These are phyloP conservation scores for Meloidogyne hapla DNA, from an alignment of 1,140 invertebrate species.

Conservation along the genomic window DNA sequence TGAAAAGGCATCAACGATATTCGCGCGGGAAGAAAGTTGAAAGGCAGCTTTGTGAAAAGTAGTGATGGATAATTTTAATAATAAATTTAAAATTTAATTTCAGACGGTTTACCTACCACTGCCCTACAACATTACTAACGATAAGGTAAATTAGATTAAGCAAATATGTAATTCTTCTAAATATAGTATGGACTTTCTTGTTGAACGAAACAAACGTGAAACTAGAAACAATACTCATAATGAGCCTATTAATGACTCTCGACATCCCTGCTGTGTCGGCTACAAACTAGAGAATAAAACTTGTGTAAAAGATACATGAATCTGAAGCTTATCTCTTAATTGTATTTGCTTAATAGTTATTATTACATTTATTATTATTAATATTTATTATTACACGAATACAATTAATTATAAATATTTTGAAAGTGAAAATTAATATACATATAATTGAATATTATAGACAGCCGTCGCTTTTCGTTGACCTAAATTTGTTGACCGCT, in stretches of 20 bases:
- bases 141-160: slow-evolving; percentile 39
- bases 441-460: too few species aligned
- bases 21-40: too few species aligned
- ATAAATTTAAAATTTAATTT: background rate
- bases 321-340: too few species aligned
- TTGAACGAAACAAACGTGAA: background rate
- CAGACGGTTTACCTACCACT: slow-evolving; percentile 55
- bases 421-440: too few species aligned
- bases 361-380: too few species aligned
- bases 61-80: too few species aligned
- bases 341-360: too few species aligned
- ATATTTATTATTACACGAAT: too few species aligned
- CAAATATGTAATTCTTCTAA: background rate
- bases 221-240: background rate
- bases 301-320: background rate
- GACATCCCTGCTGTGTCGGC: background rate
- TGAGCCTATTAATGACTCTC: background rate
- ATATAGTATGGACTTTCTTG: slow-evolving; percentile 23
- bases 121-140: slow-evolving; percentile 53
- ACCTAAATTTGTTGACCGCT: background rate
- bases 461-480: background rate
- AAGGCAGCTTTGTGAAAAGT: slow-evolving; percentile 28
- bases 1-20: too few species aligned
- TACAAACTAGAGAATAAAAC: background rate
- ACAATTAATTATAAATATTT: too few species aligned